A percentile compares a stretch with the other conserved stretches of the same genome.
Evolutionary conservation across 2,113 vertebrate species (phyloP).

Genomic region (Archilochus colubris): DNA sequence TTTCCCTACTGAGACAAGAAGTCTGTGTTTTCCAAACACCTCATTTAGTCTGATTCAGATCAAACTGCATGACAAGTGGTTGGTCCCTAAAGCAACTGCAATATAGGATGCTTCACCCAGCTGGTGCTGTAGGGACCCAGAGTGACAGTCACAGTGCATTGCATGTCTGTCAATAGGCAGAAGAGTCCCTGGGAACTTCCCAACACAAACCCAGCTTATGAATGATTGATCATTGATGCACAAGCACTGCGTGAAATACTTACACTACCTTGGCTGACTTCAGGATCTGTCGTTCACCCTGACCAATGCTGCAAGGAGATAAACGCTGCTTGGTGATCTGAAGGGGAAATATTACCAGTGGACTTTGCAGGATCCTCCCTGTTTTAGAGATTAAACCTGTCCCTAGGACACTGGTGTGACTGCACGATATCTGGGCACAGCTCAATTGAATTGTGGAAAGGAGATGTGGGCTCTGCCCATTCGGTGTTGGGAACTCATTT

Average conservation of each 20-base stretch:
- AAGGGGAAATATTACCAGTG: not conserved
- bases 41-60: conserved; percentile 3
- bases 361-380: not conserved
- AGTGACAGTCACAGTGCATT: conserved; percentile 17
- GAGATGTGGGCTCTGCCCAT: rapidly evolving
- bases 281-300: not conserved
- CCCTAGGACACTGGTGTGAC: not conserved
- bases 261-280: not conserved
- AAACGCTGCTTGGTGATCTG: not conserved
- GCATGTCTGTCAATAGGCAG: conserved; percentile 11
- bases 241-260: not conserved
- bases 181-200: conserved; percentile 45
- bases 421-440: rapidly evolving
- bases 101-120: not conserved
- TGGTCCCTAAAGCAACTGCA: conserved; percentile 60
- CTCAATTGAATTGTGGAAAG: rapidly evolving
- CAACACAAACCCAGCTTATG: conserved; percentile 24
- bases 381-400: not conserved
- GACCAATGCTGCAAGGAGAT: not conserved
- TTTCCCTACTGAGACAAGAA: not conserved
- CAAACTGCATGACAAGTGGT: conserved; percentile 34
- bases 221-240: conserved; percentile 16
- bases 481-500: not conserved
- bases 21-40: not conserved
- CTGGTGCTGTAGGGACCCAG: conserved; percentile 33